Evolutionary conservation across 1,140 invertebrate species (phyloP), one percentile per base, ranked within the genome.

Genomic region (Formica selysi): DNA sequence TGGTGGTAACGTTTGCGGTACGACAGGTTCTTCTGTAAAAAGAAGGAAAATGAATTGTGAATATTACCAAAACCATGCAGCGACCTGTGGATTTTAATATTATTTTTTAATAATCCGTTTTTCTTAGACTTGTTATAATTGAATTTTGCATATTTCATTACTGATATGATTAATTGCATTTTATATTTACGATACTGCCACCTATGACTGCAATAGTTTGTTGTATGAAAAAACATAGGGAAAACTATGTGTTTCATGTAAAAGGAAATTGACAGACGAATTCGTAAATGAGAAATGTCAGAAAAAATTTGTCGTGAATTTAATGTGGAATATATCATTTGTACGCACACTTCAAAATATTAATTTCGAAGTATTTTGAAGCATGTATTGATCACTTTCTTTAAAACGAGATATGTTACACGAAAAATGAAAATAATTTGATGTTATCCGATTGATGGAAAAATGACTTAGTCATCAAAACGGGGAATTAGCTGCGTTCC

Each of bases 1-100:
- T 11, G 98, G 97, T 10, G 98, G 98, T 62, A 98, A 94, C 11
- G 94, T 94, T 78, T 95, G 94, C n/a, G 94, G 93, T 68, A 95
- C 90, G 4, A 96, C 87, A 5, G 91, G 87, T 70, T 96, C 96
- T 38, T 96, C 95, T 96, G 92, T 57, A 95, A 92, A 19, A 74
- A 70, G 7, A 87, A 54, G 6, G 26, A 51, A 64, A 61, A 62
- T 81, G 6, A 51, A 74, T 71, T 16, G 32, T 44, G 44, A 38
- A 2, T 70, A 54, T 54, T 48, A 85, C 19, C 51, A 19, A 64
- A 59, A 65, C n/a, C 48, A 29, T 68, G 0, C 6, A 44, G 5
- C 16, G n/a, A 41, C 19, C 19, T 44, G 8, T 57, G 7, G 0
- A 44, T 48, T 61, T 36, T 62, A 73, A 73, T 29, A 32, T 26